phyloP scores from a whole-genome alignment of 2,113 vertebrate genomes.

The Otolemur garnettii region DNA sequence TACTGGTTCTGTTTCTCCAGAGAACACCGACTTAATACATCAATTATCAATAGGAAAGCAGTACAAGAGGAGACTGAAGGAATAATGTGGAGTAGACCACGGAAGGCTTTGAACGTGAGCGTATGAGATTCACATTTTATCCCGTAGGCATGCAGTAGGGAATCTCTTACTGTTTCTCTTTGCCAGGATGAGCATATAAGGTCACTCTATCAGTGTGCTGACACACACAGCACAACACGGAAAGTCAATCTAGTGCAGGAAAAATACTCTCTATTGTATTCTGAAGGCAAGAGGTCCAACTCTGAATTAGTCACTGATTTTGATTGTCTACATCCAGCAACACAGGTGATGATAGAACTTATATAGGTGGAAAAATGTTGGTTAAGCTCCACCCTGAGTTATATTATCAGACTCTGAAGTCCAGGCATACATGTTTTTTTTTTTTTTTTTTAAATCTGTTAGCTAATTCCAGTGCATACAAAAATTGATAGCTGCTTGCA shows the following conservation, averaged over 20 bases:
- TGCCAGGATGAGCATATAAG: background rate
- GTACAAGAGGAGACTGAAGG: background rate
- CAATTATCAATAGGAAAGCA: background rate
- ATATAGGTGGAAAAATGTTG: background rate
- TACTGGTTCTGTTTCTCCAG: background rate
- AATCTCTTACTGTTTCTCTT: background rate
- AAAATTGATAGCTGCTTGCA: background rate
- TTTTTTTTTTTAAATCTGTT: background rate
- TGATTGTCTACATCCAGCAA: background rate
- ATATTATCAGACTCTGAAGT: background rate
- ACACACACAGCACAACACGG: background rate
- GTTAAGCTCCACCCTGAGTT: background rate
- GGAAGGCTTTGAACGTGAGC: background rate
- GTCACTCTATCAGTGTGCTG: background rate
- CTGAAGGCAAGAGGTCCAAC: background rate
- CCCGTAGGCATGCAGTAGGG: background rate
- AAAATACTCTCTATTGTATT: background rate
- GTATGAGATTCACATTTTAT: background rate
- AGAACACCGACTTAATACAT: background rate
- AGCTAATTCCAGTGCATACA: background rate
- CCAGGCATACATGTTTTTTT: too few relatives aligned
- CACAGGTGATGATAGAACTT: background rate
- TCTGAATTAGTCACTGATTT: background rate
- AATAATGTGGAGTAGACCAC: background rate
- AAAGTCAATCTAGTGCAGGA: background rate